Evolutionary conservation across 1,140 invertebrate genomes (phyloP).

Genomic region (Scylla paramamosain): DNA sequence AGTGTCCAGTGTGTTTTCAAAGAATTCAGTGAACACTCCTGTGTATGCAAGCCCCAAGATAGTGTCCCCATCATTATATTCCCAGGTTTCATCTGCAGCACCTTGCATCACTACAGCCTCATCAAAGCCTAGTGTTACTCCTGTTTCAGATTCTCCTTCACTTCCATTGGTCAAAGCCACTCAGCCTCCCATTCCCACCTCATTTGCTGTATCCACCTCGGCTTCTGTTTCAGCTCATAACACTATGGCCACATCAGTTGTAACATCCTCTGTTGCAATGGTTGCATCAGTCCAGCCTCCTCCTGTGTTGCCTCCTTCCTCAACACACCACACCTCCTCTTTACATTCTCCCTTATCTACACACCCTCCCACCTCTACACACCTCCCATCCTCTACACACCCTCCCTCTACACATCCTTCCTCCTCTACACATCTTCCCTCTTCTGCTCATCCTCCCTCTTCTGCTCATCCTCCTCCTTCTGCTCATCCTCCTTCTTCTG

Average conservation of each 20-base stretch:
- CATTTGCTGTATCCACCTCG: conserved; percentile 1
- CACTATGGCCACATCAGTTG: background rate
- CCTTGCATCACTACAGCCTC: conserved; percentile 28
- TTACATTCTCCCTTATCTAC: background rate
- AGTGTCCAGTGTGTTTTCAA: conserved; percentile 5
- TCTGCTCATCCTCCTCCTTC: background rate
- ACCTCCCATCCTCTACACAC: background rate
- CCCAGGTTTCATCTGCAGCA: background rate
- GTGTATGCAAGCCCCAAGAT: background rate
- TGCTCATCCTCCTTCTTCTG: background rate
- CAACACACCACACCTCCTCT: background rate
- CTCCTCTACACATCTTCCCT: background rate
- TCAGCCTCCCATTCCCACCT: conserved; percentile 30
- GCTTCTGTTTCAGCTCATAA: background rate
- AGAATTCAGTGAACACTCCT: background rate
- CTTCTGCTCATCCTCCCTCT: background rate
- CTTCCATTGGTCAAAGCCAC: conserved; percentile 12
- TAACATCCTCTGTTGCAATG: background rate
- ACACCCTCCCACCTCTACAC: too few species aligned
- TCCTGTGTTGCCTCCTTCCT: background rate
- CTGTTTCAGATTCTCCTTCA: conserved; percentile 27
- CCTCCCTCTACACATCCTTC: background rate
- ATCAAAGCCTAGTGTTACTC: background rate
- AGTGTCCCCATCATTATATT: background rate
- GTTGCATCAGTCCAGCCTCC: background rate